Evolutionary conservation across 2,888 invertebrate species (phyloP).

Genomic region (Eristalis intricaria): DNA sequence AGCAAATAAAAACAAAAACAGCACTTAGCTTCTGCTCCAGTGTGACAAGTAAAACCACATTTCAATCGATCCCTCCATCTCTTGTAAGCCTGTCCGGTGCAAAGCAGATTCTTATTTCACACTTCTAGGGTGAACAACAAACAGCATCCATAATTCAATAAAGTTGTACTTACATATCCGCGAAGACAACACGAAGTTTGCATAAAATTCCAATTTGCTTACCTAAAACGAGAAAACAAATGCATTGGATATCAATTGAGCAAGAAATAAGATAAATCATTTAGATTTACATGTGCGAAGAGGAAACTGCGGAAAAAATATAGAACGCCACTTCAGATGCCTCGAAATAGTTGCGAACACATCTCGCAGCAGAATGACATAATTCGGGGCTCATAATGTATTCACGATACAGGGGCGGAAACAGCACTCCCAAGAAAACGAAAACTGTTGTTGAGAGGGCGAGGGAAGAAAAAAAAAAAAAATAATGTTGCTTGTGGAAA

Average conservation of each 20-base stretch:
- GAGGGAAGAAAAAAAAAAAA: background rate
- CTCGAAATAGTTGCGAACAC: background rate
- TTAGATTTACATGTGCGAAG: background rate
- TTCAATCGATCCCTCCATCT: background rate
- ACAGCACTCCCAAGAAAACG: background rate
- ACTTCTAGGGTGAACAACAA: background rate
- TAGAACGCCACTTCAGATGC: background rate
- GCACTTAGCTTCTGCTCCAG: no score
- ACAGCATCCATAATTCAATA: background rate
- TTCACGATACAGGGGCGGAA: background rate
- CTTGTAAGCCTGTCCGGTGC: background rate
- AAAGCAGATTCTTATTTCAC: background rate
- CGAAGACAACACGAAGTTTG: background rate
- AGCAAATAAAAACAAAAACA: no score
- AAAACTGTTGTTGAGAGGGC: background rate
- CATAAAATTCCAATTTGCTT: constrained; percentile 14
- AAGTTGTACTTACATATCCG: background rate
- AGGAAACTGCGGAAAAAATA: background rate
- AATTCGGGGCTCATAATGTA: background rate
- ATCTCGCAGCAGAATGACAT: background rate
- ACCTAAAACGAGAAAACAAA: constrained; percentile 7
- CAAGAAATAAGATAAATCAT: background rate
- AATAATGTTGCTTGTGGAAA: background rate
- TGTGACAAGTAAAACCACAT: no score
- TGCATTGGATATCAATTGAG: background rate